Evolutionary conservation across 2,888 invertebrate genomes (phyloP).

Genomic region (Ypsolopha scabrella): DNA sequence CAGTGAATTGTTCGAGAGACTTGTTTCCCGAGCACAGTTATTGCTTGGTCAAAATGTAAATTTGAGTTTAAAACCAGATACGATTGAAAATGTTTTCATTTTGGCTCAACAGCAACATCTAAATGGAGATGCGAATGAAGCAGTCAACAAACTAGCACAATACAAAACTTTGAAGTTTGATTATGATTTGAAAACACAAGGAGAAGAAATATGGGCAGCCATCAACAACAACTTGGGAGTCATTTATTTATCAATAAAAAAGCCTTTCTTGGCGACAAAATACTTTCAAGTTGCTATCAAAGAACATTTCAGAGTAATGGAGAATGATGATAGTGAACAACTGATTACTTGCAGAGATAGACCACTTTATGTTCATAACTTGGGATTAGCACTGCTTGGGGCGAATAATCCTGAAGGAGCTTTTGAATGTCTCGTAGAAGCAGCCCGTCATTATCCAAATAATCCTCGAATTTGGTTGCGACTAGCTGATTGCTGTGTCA

Average conservation of each 20-base stretch:
- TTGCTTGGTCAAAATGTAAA: slow-evolving; percentile 39
- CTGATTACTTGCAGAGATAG: slow-evolving; percentile 53
- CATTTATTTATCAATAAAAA: slow-evolving; percentile 83
- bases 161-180: slow-evolving; percentile 46
- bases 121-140: slow-evolving; percentile 52
- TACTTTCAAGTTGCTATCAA: slow-evolving; percentile 84
- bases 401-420: slow-evolving; percentile 85
- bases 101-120: slow-evolving; percentile 56
- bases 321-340: slow-evolving; percentile 49
- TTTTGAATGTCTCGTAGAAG: slow-evolving; percentile 91
- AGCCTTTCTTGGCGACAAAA: slow-evolving; percentile 83
- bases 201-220: slow-evolving; percentile 64
- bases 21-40: slow-evolving; percentile 49
- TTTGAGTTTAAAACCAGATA: slow-evolving; percentile 40
- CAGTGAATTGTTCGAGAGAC: slow-evolving; percentile 44
- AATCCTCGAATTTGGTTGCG: slow-evolving; percentile 94
- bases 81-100: slow-evolving; percentile 57
- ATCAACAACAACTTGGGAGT: slow-evolving; percentile 87
- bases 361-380: slow-evolving; percentile 82
- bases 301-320: slow-evolving; percentile 72
- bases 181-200: slow-evolving; percentile 51
- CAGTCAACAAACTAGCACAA: slow-evolving; percentile 44
- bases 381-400: slow-evolving; percentile 86
- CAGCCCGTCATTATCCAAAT: slow-evolving; percentile 85
- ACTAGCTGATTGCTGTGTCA: slow-evolving; percentile 93